These are phyloP conservation scores for Lissonota sp. DNA, from an alignment of 2,888 invertebrate genomes.

Conservation along the genomic window DNA sequence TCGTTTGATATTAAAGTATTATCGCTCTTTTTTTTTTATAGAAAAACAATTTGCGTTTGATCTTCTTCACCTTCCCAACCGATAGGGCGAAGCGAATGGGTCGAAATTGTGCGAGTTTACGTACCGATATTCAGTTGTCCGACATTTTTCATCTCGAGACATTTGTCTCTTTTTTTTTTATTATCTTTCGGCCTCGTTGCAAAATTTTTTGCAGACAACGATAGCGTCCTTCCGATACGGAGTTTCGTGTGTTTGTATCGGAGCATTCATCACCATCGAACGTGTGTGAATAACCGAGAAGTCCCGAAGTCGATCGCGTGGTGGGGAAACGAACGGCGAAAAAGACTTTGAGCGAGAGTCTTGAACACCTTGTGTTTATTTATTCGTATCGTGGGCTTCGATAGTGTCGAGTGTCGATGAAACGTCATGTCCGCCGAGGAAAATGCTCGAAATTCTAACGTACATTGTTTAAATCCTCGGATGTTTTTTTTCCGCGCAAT, in stretches of 20 bases:
- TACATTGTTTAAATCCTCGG: background rate
- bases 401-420: conserved; percentile 6
- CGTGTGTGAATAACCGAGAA: background rate
- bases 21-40: conserved; percentile 21
- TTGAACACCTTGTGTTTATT: too few species aligned
- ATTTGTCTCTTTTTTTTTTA: background rate
- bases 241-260: background rate
- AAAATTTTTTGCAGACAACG: background rate
- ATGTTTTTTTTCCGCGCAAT: background rate
- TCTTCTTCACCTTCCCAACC: background rate
- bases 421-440: conserved; percentile 46
- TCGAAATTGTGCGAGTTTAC: background rate
- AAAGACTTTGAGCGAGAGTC: background rate
- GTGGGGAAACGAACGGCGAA: background rate
- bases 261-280: background rate
- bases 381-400: too few species aligned
- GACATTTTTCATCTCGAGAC: background rate
- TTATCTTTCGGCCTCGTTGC: background rate
- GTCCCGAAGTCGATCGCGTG: background rate
- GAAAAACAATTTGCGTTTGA: background rate
- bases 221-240: background rate
- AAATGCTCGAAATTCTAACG: conserved; percentile 27
- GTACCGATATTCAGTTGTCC: background rate
- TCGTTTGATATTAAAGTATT: conserved; percentile 29
- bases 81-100: background rate